Percentiles rank a stretch among this genome's conserved stretches.
Evolutionary conservation across 2,113 vertebrate genomes (phyloP).

Genomic region (Orientallactaga bullata): DNA sequence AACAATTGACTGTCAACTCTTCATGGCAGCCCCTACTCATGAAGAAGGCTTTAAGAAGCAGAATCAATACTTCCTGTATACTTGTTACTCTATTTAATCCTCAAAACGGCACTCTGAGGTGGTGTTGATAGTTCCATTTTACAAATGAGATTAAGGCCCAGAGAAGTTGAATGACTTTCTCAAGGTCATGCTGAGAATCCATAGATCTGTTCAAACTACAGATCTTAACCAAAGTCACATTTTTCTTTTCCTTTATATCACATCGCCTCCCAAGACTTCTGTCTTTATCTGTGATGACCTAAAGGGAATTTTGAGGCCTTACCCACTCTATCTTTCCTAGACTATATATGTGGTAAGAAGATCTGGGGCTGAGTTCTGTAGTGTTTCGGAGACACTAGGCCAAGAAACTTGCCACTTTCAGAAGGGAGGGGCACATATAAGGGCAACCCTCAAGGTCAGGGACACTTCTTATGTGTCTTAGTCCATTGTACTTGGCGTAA

Average conservation of each 20-base stretch:
- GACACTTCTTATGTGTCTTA: slow-evolving; percentile 20
- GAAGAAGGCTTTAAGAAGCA: background rate
- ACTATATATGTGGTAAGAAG: slow-evolving; percentile 28
- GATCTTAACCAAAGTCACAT: background rate
- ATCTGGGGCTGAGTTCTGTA: background rate
- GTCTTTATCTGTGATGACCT: background rate
- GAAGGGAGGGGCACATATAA: slow-evolving; percentile 42
- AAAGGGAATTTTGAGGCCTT: background rate
- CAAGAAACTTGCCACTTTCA: background rate
- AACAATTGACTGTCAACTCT: background rate
- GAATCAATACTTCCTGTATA: background rate
- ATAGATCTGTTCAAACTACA: background rate
- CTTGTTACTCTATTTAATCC: slow-evolving; percentile 6
- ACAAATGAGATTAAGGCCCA: slow-evolving; percentile 69
- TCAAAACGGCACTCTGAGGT: slow-evolving; percentile 18
- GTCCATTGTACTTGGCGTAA: background rate
- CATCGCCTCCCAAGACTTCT: slow-evolving; percentile 10
- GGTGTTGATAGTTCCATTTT: slow-evolving; percentile 68
- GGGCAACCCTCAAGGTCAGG: slow-evolving; percentile 74
- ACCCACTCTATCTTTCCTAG: background rate
- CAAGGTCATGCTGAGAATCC: slow-evolving; percentile 77
- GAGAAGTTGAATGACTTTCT: slow-evolving; percentile 73
- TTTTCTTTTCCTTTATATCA: background rate
- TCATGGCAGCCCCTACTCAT: background rate
- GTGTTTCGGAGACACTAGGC: background rate